These are phyloP conservation scores for Taeniopygia guttata DNA, from an alignment of 2,797 vertebrate genomes.

Conservation along the genomic window DNA sequence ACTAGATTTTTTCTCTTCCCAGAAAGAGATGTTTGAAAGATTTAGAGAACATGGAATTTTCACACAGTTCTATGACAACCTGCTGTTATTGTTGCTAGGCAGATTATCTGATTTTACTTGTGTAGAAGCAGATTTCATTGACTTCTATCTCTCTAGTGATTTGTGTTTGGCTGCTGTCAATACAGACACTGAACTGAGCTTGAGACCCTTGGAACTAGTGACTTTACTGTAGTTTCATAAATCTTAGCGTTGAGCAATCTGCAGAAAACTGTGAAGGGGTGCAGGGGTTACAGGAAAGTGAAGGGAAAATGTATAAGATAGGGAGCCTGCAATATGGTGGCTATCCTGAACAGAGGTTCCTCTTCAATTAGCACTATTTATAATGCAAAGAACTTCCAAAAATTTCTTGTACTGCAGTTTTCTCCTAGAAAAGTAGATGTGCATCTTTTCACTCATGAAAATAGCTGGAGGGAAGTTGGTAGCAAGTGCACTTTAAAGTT, in stretches of 20 bases:
- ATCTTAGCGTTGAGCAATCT: neutral
- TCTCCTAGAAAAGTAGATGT: neutral
- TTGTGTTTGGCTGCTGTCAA: neutral
- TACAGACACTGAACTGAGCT: neutral
- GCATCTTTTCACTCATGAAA: neutral
- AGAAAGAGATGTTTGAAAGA: neutral
- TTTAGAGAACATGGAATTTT: neutral
- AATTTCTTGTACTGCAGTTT: neutral
- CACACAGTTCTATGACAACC: neutral
- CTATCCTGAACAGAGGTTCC: neutral
- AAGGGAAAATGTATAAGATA: neutral
- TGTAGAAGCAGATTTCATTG: neutral
- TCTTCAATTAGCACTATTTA: neutral
- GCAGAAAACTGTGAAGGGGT: neutral
- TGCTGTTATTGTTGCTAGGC: neutral
- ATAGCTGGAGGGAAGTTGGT: neutral
- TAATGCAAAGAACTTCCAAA: neutral
- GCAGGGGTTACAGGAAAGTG: neutral
- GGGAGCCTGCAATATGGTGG: neutral
- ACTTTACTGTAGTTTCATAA: neutral
- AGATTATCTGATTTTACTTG: neutral
- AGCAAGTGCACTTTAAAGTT: neutral
- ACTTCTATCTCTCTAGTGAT: neutral
- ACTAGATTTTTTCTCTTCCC: neutral
- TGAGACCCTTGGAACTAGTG: neutral